Base-by-base conservation (phyloP, 2,888 invertebrate species). In the Heteromurus nitidus region DNA sequence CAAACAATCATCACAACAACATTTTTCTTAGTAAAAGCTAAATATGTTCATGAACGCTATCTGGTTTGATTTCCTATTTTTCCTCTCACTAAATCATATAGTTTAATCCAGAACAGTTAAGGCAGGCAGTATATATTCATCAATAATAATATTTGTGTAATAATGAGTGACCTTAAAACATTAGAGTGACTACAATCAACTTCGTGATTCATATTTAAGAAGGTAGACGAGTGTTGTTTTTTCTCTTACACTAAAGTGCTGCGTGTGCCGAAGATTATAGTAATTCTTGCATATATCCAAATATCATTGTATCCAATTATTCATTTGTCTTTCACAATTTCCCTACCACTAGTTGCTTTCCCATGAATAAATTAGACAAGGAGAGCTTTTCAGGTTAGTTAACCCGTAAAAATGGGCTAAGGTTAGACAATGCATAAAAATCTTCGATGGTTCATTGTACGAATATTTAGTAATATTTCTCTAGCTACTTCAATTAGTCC, bases 1-100 rank as follows among this genome's bases (percentile, higher is more conserved):
- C 74, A 74, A 55, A 69, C 69, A 80, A 68, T 79, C 72, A 79
- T 79, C 79, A 79, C 79, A 79, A 79, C 72, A 79, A 79, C 42
- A 64, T 64, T 72, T 55, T 55, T 55, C 5, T 24, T 22, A 42
- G 16, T 42, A 20, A 13, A 55, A 55, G 22, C 26, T 50, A 50
- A 50, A 18, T 50, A n/a, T 50, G 5, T 50, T 3, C 7, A 50
- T 60, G 60, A 28, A 60, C 30, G 60, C 30, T 60, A 20, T 20
- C 20, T 28, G 30, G 20, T 50, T 50, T 50, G 9, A n/a, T 16
- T 50, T 11, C 50, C 50, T 3, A 18, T 50, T 18, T 50, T n/a
- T n/a, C 7, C 47, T n/a, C n/a, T n/a, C n/a, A n/a, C n/a, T n/a
- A n/a, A n/a, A n/a, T n/a, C n/a, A n/a, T n/a, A n/a, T n/a, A 60